A percentile compares a stretch with the other conserved stretches of the same genome.
Conservation (phyloP, 2,888 invertebrate genomes). For the Lasioglossum oenotherae region DNA sequence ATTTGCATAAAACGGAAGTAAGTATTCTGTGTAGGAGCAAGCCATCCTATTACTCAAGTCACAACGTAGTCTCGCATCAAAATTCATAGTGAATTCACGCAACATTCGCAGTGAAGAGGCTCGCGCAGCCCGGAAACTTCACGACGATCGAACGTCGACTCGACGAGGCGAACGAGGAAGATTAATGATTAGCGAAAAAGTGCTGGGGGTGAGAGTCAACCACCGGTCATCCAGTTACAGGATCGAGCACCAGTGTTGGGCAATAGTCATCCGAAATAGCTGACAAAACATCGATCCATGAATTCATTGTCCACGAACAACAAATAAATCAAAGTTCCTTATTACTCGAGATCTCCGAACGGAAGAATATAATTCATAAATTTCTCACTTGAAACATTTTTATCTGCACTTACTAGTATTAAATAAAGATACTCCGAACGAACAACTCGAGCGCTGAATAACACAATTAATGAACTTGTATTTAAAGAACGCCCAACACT, state of each 20-base stretch:
- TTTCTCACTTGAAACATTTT: not conserved
- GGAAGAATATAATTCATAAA: not conserved
- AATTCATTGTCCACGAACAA: not conserved
- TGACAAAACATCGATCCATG: not conserved
- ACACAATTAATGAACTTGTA: not conserved
- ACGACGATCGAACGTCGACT: slow-evolving; percentile 58
- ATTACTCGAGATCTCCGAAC: slow-evolving; percentile 22
- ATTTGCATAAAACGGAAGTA: not conserved
- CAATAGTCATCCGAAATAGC: not conserved
- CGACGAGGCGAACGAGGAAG: slow-evolving; percentile 57
- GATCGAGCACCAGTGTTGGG: slow-evolving; percentile 16
- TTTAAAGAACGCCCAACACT: not conserved
- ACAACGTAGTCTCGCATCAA: not conserved
- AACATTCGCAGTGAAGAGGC: not conserved
- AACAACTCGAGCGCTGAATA: not conserved
- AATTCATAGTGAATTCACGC: not conserved
- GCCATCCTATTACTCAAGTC: not conserved
- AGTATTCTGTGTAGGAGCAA: not conserved
- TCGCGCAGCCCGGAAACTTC: slow-evolving; percentile 25
- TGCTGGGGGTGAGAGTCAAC: slow-evolving; percentile 35
- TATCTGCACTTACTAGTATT: not conserved
- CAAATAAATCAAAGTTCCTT: slow-evolving; percentile 8
- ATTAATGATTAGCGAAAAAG: slow-evolving; percentile 1
- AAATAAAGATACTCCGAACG: not conserved
- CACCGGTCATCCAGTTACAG: slow-evolving; percentile 61